Percentiles rank a stretch among this genome's conserved stretches.
These are phyloP conservation scores for Simalia tracyae DNA, from an alignment of 2,797 vertebrate species.

Conservation along the genomic window DNA sequence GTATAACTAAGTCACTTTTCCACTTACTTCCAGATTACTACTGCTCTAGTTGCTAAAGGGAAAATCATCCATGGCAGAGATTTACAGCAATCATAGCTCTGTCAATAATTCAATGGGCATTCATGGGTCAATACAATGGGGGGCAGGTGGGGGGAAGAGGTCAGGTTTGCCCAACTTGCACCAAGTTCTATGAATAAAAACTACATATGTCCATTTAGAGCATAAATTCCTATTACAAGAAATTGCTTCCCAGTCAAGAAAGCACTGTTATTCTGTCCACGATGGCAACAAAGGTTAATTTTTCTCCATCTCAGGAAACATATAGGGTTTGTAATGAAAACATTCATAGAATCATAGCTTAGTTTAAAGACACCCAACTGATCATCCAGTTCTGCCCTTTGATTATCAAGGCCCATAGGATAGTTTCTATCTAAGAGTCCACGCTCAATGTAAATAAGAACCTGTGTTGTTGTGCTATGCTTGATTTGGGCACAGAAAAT, in stretches of 20 bases:
- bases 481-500: neutral
- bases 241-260: neutral
- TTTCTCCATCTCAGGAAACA: neutral
- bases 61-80: neutral
- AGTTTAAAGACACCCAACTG: neutral
- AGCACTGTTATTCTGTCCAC: neutral
- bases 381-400: neutral
- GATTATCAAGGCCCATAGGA: neutral
- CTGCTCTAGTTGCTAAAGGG: neutral
- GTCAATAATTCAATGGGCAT: neutral
- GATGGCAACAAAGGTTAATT: neutral
- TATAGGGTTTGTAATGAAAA: neutral
- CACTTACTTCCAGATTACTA: neutral
- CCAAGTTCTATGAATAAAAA: neutral
- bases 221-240: neutral
- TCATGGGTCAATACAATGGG: neutral
- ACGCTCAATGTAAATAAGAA: neutral
- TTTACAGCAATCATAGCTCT: neutral
- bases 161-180: neutral
- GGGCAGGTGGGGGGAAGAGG: neutral
- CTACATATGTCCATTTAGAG: too few species aligned
- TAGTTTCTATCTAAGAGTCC: neutral
- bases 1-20: neutral
- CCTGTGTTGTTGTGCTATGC: too few species aligned
- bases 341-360: neutral